A percentile compares a stretch with the other conserved stretches of the same genome.
Conservation (phyloP, 2,113 vertebrate genomes). For the Ia io region DNA sequence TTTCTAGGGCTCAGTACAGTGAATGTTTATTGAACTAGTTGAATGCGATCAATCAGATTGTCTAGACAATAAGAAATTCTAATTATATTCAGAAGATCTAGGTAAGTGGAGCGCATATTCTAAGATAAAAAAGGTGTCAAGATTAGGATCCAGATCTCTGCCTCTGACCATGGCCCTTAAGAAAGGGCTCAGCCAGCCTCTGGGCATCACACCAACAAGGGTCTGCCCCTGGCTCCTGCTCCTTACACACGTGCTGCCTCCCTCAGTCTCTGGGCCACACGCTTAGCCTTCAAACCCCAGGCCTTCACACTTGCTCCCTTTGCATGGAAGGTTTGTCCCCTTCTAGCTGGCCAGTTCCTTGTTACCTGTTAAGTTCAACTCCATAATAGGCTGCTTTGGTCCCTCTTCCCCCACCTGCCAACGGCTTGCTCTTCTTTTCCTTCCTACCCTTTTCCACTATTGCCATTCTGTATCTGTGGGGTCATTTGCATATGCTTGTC, state of each 20-base stretch:
- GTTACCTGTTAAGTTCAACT: background rate
- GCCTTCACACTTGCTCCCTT: background rate
- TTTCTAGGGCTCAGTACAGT: background rate
- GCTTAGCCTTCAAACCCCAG: background rate
- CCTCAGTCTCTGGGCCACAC: background rate
- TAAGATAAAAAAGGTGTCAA: background rate
- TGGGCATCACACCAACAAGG: background rate
- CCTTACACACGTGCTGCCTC: background rate
- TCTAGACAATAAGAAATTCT: slow-evolving; percentile 26
- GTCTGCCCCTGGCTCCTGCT: background rate
- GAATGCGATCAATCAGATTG: background rate
- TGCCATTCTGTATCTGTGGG: background rate
- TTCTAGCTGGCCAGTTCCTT: background rate
- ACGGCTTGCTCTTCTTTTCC: background rate
- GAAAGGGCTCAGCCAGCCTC: background rate
- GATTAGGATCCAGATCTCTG: background rate
- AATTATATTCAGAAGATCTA: background rate
- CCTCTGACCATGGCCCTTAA: background rate
- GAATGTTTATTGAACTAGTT: background rate
- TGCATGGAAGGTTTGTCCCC: background rate
- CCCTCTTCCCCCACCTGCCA: no score
- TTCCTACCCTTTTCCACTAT: background rate
- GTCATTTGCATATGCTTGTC: background rate
- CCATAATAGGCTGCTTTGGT: background rate
- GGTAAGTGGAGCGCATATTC: background rate